phyloP scores from a whole-genome alignment of 2,113 vertebrate genomes.

The Agelaius phoeniceus region DNA sequence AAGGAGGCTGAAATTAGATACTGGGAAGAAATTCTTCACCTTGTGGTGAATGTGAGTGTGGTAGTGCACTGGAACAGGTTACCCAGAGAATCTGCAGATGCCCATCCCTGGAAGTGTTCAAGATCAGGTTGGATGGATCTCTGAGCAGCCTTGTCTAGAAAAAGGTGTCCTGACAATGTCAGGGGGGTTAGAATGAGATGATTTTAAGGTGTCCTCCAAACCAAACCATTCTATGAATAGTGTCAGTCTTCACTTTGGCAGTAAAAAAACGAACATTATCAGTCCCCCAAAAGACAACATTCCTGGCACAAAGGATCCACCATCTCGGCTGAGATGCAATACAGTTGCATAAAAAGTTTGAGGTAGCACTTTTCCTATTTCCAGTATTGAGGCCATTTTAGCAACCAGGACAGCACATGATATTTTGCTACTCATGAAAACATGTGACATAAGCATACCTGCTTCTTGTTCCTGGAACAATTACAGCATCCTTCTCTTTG shows the following conservation, averaged over 20 bases:
- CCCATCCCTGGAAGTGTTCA: neutral
- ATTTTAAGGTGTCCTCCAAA: neutral
- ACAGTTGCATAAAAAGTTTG: neutral
- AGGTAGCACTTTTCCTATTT: neutral
- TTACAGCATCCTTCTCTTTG: constrained; percentile 67
- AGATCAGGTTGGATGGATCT: neutral
- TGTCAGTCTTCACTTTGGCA: neutral
- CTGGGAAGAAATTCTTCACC: neutral
- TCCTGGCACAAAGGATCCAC: neutral
- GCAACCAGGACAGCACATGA: neutral
- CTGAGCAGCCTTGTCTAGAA: neutral
- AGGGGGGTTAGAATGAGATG: rapidly evolving
- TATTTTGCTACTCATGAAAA: neutral
- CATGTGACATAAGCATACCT: constrained; percentile 71
- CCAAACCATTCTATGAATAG: neutral
- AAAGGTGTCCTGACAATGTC: neutral
- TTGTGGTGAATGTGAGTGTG: neutral
- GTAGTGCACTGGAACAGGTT: neutral
- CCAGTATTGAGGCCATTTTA: neutral
- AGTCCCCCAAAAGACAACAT: neutral
- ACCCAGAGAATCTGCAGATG: neutral
- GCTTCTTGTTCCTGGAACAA: constrained; percentile 82
- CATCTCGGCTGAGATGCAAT: neutral
- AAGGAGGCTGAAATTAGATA: neutral
- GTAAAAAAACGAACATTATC: neutral